Conservation (phyloP, 1,140 invertebrate species). For the Contarinia nasturtii region DNA sequence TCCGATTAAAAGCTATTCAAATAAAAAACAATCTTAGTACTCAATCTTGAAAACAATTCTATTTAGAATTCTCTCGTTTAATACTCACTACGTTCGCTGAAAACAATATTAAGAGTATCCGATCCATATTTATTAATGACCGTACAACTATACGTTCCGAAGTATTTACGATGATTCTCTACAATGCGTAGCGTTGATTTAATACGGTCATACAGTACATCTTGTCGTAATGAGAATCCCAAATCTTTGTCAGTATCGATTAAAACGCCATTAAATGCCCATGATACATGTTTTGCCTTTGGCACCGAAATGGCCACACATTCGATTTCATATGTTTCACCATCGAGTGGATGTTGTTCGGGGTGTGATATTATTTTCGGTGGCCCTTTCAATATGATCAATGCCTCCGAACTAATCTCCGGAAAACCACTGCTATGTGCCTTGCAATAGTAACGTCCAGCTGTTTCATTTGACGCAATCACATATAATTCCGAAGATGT, state of each 20-base stretch:
- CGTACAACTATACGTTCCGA: constrained; percentile 86
- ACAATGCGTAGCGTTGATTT: constrained; percentile 69
- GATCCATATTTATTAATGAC: constrained; percentile 80
- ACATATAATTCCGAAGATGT: constrained; percentile 56
- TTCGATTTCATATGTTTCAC: constrained; percentile 65
- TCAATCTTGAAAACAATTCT: too few species aligned
- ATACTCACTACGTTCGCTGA: constrained; percentile 73
- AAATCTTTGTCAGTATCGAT: constrained; percentile 42
- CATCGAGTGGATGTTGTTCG: constrained; percentile 41
- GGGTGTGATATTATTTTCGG: constrained; percentile 65
- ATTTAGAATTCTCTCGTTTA: background rate
- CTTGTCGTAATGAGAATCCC: constrained; percentile 45
- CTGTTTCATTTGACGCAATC: constrained; percentile 52
- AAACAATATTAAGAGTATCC: constrained; percentile 63
- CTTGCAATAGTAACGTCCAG: constrained; percentile 74
- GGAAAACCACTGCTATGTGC: constrained; percentile 68
- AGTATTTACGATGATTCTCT: constrained; percentile 65
- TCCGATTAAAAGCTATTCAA: background rate
- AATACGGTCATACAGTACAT: constrained; percentile 36
- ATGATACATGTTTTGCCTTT: constrained; percentile 59
- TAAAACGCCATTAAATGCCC: constrained; percentile 67
- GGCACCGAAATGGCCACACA: constrained; percentile 78
- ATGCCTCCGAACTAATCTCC: constrained; percentile 63
- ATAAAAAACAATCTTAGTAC: background rate
- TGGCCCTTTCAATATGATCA: constrained; percentile 67